Conservation (phyloP, 2,888 invertebrate genomes). For the Seira ritae region DNA sequence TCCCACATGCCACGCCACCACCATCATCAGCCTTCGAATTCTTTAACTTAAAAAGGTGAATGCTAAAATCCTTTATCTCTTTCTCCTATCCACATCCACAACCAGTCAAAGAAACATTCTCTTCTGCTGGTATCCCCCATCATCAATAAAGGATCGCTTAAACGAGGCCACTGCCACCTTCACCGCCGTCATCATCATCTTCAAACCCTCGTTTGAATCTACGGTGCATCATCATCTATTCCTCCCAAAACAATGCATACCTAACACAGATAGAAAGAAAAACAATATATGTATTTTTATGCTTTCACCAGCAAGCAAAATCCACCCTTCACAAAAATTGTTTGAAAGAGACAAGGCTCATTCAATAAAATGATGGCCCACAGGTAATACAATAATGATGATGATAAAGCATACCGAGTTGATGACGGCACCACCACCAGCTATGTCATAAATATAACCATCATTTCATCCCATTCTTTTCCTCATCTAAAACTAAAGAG, state of each 20-base stretch:
- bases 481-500: background rate
- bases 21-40: background rate
- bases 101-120: background rate
- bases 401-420: background rate
- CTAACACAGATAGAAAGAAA: background rate
- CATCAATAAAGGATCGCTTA: background rate
- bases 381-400: background rate
- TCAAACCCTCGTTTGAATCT: background rate
- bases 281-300: background rate
- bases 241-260: background rate
- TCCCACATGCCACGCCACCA: slow-evolving; percentile 2
- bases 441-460: slow-evolving; percentile 1
- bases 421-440: slow-evolving; percentile 5
- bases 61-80: background rate
- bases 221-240: background rate
- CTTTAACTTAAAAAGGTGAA: background rate
- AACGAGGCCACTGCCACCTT: background rate
- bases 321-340: background rate
- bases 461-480: background rate
- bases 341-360: background rate
- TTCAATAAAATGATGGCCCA: background rate
- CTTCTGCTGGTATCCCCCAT: background rate
- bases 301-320: background rate
- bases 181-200: background rate
- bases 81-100: background rate